Conservation (phyloP, 2,797 vertebrate genomes). For the Rhinoraja longicauda region DNA sequence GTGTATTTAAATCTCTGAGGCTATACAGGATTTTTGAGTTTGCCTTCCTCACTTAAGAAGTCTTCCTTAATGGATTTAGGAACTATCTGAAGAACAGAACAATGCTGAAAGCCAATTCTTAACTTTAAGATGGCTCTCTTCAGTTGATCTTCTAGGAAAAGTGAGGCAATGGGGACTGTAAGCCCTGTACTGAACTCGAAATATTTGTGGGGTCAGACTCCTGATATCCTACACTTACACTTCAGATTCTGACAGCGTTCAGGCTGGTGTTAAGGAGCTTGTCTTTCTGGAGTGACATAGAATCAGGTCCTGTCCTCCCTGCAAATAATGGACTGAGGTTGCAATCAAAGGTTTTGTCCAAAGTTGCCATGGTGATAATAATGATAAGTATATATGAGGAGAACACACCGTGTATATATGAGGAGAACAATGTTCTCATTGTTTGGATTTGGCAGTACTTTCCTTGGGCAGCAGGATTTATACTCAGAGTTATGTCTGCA, state of each 20-base stretch:
- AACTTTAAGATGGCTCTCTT: neutral
- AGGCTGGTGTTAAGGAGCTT: neutral
- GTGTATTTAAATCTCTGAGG: neutral
- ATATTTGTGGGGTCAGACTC: neutral
- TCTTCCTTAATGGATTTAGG: neutral
- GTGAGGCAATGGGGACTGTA: neutral
- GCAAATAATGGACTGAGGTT: neutral
- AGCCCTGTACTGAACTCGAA: neutral
- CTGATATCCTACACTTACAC: neutral
- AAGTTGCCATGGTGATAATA: neutral
- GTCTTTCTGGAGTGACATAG: neutral
- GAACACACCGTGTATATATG: neutral
- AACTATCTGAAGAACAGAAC: neutral
- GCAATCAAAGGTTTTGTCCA: neutral
- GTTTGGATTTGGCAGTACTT: neutral
- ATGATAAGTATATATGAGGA: neutral
- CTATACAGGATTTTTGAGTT: neutral
- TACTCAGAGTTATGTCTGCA: neutral
- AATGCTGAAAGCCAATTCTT: neutral
- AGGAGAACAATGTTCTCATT: neutral
- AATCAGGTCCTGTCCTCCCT: neutral
- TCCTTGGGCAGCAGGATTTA: neutral
- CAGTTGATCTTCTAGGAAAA: neutral
- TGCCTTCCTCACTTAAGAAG: neutral
- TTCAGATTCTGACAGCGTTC: neutral